These are phyloP conservation scores for Trachythela sp. DNA, from an alignment of 64 coral and sea anemone species.

Conservation along the genomic window DNA sequence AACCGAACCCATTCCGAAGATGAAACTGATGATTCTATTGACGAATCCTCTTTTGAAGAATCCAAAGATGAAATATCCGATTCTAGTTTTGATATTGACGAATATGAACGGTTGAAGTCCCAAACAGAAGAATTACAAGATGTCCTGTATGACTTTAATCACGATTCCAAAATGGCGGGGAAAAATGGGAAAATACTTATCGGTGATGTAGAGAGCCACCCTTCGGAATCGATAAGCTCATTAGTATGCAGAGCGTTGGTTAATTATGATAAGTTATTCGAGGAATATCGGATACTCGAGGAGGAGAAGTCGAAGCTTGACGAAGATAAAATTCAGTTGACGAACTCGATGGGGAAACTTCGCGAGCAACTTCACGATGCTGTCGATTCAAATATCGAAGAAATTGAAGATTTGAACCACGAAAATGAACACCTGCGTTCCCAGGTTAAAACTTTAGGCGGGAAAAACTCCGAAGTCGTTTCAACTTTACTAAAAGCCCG, in stretches of 20 bases:
- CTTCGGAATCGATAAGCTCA: neutral
- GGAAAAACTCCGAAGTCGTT: neutral
- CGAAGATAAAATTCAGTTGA: slow-evolving; percentile 76
- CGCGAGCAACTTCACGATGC: slow-evolving; percentile 81
- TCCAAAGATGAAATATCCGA: neutral
- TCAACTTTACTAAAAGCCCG: neutral
- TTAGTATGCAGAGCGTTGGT: neutral
- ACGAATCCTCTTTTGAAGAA: neutral
- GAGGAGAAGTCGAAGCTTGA: slow-evolving; percentile 75
- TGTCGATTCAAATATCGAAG: slow-evolving; percentile 86
- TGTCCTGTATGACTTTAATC: neutral
- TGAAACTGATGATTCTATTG: neutral
- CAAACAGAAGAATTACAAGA: slow-evolving; percentile 71
- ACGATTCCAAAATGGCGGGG: neutral
- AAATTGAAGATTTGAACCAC: slow-evolving; percentile 79
- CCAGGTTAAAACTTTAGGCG: neutral
- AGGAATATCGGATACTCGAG: slow-evolving; percentile 60
- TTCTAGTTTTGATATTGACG: neutral
- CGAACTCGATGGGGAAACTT: slow-evolving; percentile 77
- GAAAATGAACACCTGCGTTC: slow-evolving; percentile 58
- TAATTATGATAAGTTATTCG: slow-evolving; percentile 16
- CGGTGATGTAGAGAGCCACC: neutral
- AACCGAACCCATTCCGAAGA: neutral
- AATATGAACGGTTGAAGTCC: slow-evolving; percentile 18
- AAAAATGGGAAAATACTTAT: neutral